Percentiles rank a stretch among this genome's conserved stretches.
Conservation (phyloP, 2,888 invertebrate species). For the Ennomos quercinarius region DNA sequence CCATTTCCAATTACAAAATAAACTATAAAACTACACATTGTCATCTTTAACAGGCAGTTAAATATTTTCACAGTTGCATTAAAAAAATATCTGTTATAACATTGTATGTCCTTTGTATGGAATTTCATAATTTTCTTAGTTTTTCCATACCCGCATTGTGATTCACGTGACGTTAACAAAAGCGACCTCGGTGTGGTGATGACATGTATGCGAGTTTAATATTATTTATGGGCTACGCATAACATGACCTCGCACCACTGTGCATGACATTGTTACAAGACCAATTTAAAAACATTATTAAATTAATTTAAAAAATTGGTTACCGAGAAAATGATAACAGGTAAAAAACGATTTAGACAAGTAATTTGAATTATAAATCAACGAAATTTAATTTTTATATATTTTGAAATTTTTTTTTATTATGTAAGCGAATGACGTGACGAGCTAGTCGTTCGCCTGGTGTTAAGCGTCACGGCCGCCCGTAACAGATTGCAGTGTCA, state of each 20-base stretch:
- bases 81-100: constrained; percentile 27
- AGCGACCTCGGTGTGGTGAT: constrained; percentile 51
- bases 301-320: no score
- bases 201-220: constrained; percentile 39
- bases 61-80: constrained; percentile 13
- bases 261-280: constrained; percentile 27
- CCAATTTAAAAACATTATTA: not conserved
- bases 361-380: no score
- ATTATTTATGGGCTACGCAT: constrained; percentile 48
- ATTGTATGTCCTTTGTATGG: constrained; percentile 20
- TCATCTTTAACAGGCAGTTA: constrained; percentile 20
- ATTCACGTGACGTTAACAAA: constrained; percentile 55
- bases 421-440: no score
- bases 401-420: no score
- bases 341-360: no score
- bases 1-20: not conserved
- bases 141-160: constrained; percentile 51
- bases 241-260: constrained; percentile 45
- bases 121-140: constrained; percentile 43
- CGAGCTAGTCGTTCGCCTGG: no score
- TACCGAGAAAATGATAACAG: no score
- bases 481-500: no score
- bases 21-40: constrained; percentile 11
- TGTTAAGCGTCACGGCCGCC: no score
- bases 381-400: no score